Conservation (phyloP, 2,797 vertebrate genomes). For the Sebastes cheni region DNA sequence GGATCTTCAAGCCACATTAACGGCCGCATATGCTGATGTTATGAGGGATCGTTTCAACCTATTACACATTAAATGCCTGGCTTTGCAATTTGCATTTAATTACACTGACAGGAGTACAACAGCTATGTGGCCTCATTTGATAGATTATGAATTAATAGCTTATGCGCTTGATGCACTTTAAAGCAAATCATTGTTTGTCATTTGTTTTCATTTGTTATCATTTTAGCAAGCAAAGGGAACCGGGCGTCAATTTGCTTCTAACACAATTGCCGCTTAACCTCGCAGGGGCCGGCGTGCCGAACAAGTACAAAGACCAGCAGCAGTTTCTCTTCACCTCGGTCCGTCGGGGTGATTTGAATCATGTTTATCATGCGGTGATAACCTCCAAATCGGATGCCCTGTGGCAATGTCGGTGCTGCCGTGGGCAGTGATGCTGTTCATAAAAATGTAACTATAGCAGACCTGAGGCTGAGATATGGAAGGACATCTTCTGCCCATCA, state of each 20-base stretch:
- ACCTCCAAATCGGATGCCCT: constrained; percentile 35
- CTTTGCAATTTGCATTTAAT: constrained; percentile 79
- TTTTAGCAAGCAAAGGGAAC: constrained; percentile 42
- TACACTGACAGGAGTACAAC: constrained; percentile 63
- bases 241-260: constrained; percentile 38
- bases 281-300: background rate
- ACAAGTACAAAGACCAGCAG: constrained; percentile 21
- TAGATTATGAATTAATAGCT: constrained; percentile 69
- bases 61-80: constrained; percentile 76
- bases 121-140: constrained; percentile 52
- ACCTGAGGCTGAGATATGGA: background rate
- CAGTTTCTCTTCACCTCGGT: constrained; percentile 21
- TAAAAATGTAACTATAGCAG: constrained; percentile 4
- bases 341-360: constrained; percentile 40
- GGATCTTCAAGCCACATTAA: constrained; percentile 77
- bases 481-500: background rate
- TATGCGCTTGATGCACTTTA: constrained; percentile 54
- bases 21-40: constrained; percentile 59
- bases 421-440: constrained; percentile 25
- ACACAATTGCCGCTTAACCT: constrained; percentile 11
- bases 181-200: constrained; percentile 68
- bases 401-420: constrained; percentile 9
- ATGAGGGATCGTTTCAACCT: constrained; percentile 73
- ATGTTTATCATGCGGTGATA: constrained; percentile 34
- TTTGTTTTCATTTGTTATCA: constrained; percentile 70